These are phyloP conservation scores for Nasua narica DNA, from an alignment of 2,797 vertebrate species.

Conservation along the genomic window DNA sequence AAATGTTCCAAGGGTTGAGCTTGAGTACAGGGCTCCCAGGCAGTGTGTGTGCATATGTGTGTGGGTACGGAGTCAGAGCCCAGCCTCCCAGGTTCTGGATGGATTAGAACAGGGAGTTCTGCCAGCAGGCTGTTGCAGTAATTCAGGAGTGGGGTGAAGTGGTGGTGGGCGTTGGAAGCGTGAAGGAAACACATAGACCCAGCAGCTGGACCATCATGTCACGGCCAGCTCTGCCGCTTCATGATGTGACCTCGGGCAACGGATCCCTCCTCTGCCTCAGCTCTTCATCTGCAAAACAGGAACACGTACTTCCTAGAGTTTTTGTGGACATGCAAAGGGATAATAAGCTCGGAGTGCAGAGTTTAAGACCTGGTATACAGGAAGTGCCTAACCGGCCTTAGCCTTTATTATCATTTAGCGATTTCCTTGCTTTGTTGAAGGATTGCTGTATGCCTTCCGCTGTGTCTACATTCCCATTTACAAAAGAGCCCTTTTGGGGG, in stretches of 20 bases:
- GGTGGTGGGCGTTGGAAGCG: rapidly evolving
- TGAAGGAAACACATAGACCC: not conserved
- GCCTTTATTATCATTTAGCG: not conserved
- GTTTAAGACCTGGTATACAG: not conserved
- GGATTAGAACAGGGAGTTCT: not conserved
- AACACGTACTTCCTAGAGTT: not conserved
- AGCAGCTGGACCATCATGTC: not conserved
- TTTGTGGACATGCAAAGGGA: not conserved
- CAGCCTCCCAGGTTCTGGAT: not conserved
- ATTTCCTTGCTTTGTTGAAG: no score
- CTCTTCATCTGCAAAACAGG: not conserved
- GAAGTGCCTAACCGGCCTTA: no score
- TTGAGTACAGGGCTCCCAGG: not conserved
- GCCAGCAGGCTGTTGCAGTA: rapidly evolving
- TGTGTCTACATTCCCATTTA: not conserved
- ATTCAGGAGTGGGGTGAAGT: not conserved
- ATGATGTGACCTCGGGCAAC: not conserved
- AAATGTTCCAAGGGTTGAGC: no score
- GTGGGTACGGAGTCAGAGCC: not conserved
- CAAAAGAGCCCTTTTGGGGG: not conserved
- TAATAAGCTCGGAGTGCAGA: not conserved
- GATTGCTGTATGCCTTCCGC: not conserved
- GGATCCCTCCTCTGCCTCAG: not conserved
- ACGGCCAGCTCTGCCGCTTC: not conserved
- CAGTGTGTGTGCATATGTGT: not conserved